Evolutionary conservation across 2,888 invertebrate genomes (phyloP), one percentile per base, ranked within the genome.

Genomic region (Allacma fusca): DNA sequence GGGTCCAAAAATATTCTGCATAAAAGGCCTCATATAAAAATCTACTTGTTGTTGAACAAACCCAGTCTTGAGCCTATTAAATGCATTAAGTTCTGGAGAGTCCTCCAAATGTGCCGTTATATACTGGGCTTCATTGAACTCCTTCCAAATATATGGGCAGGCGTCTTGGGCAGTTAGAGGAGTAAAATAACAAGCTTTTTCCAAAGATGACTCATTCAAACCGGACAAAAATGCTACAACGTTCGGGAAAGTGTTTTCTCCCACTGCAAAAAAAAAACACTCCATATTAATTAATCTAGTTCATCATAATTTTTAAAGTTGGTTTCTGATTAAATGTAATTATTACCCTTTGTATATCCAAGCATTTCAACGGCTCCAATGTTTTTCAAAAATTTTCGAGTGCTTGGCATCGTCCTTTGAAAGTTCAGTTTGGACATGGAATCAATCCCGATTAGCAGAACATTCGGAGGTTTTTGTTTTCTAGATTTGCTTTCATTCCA

Each of bases 211-310:
- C 50, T 68, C 69, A 80, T 88, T 90, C 81, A 89, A 89, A 0
- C 96, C 96, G 0, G 92, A 91, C 5, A 94, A 88, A 67, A 93
- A 89, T 0, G 95, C 94, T 89, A 95, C 92, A 68, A 96, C 87
- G 87, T 97, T 97, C 0, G 96, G 95, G 85, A 93, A 94, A 0
- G 96, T 96, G 85, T 96, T 96, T 85, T 96, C 96, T 16, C 91
- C 94, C 23, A 83, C 83, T 62, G 1, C 24, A 4, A 23, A 23
- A 1, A 12, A 21, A 34, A 64, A 69, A 40, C 13, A 68, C 7
- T 34, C 4, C 5, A 21, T 23, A 21, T 12, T 26, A 57, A 72
- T n/a, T n/a, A 28, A 16, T 59, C 16, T 26, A 21, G 21, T n/a
- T n/a, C n/a, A n/a, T n/a, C n/a, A n/a, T n/a, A n/a, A n/a, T n/a